Percentiles rank a stretch among this genome's conserved stretches.
Conservation (phyloP, 1,140 invertebrate genomes). For the Drosophila erecta region DNA sequence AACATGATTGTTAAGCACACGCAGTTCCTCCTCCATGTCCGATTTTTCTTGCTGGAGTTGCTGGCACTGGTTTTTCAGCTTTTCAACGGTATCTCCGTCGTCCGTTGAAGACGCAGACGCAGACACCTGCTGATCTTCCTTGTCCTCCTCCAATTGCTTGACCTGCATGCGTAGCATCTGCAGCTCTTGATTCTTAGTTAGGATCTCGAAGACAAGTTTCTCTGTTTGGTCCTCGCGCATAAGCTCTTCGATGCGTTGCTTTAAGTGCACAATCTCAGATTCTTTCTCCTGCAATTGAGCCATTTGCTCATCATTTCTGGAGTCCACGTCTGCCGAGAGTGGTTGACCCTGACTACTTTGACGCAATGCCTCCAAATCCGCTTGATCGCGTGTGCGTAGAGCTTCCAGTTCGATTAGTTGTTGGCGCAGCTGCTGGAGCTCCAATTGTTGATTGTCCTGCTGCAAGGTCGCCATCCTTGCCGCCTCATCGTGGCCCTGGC, state of each 20-base stretch:
- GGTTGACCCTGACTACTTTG: slow-evolving; percentile 7
- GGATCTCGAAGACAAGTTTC: slow-evolving; percentile 76
- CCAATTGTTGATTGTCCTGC: neutral
- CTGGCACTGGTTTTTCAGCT: slow-evolving; percentile 44
- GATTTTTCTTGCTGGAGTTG: slow-evolving; percentile 64
- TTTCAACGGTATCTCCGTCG: slow-evolving; percentile 7
- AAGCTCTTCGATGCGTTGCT: slow-evolving; percentile 84
- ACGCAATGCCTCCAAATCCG: slow-evolving; percentile 27
- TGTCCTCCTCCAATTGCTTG: slow-evolving; percentile 68
- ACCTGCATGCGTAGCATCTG: slow-evolving; percentile 68
- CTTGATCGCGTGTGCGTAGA: neutral
- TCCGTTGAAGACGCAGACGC: neutral
- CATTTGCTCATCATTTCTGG: slow-evolving; percentile 51
- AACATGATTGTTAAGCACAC: slow-evolving; percentile 83
- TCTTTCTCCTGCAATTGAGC: slow-evolving; percentile 76
- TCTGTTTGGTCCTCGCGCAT: slow-evolving; percentile 83
- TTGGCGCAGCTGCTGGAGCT: neutral
- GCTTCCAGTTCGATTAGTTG: neutral
- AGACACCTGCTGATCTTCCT: slow-evolving; percentile 8
- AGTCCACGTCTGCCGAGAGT: neutral
- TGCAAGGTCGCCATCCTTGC: neutral
- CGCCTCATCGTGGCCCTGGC: neutral
- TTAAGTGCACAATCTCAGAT: slow-evolving; percentile 83
- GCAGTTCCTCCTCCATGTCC: slow-evolving; percentile 81
- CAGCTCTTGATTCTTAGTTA: slow-evolving; percentile 83